Base-by-base conservation (phyloP, 2,888 invertebrate species). In the Proisotoma minuta region DNA sequence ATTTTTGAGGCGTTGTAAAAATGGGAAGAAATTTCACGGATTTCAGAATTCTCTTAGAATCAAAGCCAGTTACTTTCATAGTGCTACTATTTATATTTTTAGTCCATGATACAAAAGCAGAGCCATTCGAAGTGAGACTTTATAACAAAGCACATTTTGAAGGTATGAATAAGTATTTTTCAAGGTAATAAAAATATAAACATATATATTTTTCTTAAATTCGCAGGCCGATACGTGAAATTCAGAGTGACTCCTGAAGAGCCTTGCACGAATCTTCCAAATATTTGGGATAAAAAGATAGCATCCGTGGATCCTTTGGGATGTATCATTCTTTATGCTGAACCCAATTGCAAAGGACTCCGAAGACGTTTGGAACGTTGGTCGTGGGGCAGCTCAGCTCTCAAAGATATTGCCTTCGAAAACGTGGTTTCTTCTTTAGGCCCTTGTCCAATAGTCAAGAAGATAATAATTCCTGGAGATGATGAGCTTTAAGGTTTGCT, bases 361-460 rank as follows among this genome's bases (percentile, higher is more conserved):
- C 54, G 69, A 50, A 62, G 66, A 56, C 58, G 69, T 34, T 54
- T 68, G 24, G 68, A 68, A 34, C 58, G 59, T 39, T 65, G 68
- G 60, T 69, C 69, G 5, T 69, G 62, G 60, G 69, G 69, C 8
- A 64, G 64, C 22, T 58, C 62, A 15, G 60, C 61, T 50, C 39
- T 69, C 10, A 66, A 64, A 59, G 69, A 69, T n/a, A 69, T 69
- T 26, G 58, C 66, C 8, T 69, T 69, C 47, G 69, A 69, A 48
- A 64, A 60, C 24, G 66, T 62, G 57, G 43, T 69, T 0, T 57
- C 62, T 8, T 66, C 66, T 5, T 10, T 69, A 27, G 60, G 64
- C 3, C 58, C 62, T 2, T 69, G 69, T 61, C 64, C 69, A 1
- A 48, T 8, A 12, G 24, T 54, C 8, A 69, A 60, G 29, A 69